Percentiles rank a stretch among this genome's conserved stretches.
These are phyloP conservation scores for Lypha dubia DNA, from an alignment of 2,888 invertebrate genomes.

Conservation along the genomic window DNA sequence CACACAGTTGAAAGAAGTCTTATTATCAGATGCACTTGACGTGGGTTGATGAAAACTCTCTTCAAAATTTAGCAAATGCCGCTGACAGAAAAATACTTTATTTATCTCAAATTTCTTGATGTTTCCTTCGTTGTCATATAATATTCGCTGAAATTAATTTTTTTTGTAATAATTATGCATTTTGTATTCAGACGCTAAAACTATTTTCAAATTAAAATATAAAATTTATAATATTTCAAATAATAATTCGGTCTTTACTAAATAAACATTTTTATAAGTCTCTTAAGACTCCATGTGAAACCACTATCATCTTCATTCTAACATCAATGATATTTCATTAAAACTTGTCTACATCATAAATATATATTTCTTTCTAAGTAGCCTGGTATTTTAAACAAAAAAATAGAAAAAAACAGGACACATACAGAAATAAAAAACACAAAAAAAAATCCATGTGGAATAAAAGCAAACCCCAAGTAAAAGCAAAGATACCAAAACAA, in stretches of 20 bases:
- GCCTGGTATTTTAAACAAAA: conserved; percentile 11
- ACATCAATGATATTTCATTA: conserved; percentile 34
- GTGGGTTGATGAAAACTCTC: no score
- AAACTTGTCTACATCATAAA: conserved; percentile 36
- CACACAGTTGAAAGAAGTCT: no score
- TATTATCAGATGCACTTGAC: no score
- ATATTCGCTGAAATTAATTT: no score
- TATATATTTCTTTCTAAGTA: conserved; percentile 28
- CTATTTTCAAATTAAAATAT: no score
- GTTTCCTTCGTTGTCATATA: no score
- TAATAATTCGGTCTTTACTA: neutral
- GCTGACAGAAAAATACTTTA: no score
- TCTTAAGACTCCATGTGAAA: neutral
- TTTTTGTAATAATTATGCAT: no score
- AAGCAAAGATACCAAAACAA: conserved; percentile 29
- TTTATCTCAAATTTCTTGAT: no score
- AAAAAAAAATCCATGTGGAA: conserved; percentile 17
- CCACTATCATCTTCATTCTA: conserved; percentile 44
- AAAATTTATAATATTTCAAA: neutral
- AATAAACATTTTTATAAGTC: neutral
- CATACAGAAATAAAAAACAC: conserved; percentile 31
- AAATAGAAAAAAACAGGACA: neutral
- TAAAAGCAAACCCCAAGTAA: conserved; percentile 16
- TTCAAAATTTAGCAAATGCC: no score
- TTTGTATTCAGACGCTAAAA: no score